Conservation (phyloP, 2,797 vertebrate genomes). For the Myotis findleyi region DNA sequence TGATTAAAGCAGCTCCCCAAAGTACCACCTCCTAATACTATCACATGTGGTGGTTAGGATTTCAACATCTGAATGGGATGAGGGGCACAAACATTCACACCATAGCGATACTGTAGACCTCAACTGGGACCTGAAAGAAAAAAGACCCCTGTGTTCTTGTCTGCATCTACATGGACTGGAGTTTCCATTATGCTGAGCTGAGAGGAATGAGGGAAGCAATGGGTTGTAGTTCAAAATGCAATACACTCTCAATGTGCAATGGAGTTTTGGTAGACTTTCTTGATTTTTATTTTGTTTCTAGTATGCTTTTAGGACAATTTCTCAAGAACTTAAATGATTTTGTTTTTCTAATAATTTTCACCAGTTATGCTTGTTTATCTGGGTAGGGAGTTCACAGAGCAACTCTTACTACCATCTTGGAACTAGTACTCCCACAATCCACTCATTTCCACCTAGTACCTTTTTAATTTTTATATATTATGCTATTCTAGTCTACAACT, state of each 20-base stretch:
- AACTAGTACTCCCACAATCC: neutral
- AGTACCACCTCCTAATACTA: neutral
- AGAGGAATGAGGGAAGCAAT: neutral
- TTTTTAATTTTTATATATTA: neutral
- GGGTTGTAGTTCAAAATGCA: neutral
- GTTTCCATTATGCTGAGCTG: neutral
- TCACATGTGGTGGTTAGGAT: neutral
- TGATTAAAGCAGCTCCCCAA: neutral
- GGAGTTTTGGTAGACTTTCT: neutral
- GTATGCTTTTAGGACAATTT: neutral
- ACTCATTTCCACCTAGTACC: neutral
- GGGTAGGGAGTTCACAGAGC: neutral
- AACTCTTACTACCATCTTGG: neutral
- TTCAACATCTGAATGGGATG: neutral
- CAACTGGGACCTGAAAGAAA: neutral
- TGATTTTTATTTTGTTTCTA: neutral
- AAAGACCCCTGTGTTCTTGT: neutral
- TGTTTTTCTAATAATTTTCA: neutral
- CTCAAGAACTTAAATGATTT: neutral
- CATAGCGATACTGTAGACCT: neutral
- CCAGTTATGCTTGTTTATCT: neutral
- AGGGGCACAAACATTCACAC: neutral
- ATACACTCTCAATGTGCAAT: neutral
- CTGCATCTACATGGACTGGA: neutral
- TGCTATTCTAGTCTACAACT: neutral